Conservation (phyloP, 2,113 vertebrate genomes). For the Panthera leo region DNA sequence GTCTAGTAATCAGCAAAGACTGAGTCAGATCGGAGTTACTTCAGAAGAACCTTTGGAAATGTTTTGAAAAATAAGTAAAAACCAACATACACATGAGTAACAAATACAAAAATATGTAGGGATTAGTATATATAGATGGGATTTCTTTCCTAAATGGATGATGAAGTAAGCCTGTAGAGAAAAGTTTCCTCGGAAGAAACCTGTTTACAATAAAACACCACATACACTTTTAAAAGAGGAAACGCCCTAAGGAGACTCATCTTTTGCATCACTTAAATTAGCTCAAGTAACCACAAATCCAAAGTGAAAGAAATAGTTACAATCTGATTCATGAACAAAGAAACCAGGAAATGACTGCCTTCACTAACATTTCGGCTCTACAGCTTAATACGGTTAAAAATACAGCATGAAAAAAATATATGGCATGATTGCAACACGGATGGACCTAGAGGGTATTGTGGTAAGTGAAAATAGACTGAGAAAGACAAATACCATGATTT, state of each 20-base stretch:
- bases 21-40: constrained; percentile 73
- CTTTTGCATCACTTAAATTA: constrained; percentile 59
- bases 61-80: constrained; percentile 5
- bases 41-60: constrained; percentile 34
- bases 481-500: background rate
- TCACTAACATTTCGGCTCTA: background rate
- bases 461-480: background rate
- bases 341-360: constrained; percentile 11
- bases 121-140: background rate
- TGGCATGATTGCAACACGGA: background rate
- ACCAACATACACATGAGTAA: background rate
- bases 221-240: constrained; percentile 40
- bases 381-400: background rate
- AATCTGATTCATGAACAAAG: constrained; percentile 60
- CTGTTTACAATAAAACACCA: constrained; percentile 43
- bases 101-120: constrained; percentile 11
- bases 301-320: constrained; percentile 61
- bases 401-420: background rate
- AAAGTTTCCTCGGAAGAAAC: constrained; percentile 63
- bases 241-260: constrained; percentile 62
- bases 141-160: constrained; percentile 24
- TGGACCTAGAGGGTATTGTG: background rate
- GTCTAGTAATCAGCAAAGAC: constrained; percentile 38
- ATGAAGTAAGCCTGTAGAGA: background rate
- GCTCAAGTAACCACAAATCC: constrained; percentile 67